phyloP scores from a whole-genome alignment of 1,140 invertebrate species.

The Telenomus remus region DNA sequence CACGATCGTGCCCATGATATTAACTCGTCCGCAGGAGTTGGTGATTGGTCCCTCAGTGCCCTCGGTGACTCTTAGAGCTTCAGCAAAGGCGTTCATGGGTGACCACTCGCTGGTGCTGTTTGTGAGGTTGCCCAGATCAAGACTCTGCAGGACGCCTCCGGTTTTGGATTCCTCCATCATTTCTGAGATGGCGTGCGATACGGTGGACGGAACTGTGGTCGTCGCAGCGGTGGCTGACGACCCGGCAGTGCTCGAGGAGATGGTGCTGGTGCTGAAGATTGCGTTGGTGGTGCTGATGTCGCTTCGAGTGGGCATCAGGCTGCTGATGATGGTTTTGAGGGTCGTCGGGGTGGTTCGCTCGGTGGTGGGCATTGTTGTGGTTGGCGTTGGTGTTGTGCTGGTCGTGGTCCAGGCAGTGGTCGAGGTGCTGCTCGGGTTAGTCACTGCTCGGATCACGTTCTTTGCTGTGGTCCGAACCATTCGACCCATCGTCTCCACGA shows the following conservation, averaged over 20 bases:
- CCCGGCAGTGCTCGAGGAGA: slow-evolving; percentile 63
- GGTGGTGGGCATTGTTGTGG: slow-evolving; percentile 47
- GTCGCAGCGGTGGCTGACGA: slow-evolving; percentile 70
- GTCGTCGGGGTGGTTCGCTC: slow-evolving; percentile 24
- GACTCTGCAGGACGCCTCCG: slow-evolving; percentile 54
- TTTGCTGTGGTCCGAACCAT: slow-evolving; percentile 68
- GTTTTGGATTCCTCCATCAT: slow-evolving; percentile 69
- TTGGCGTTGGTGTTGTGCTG: slow-evolving; percentile 38
- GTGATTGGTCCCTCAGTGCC: slow-evolving; percentile 69
- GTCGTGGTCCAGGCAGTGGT: slow-evolving; percentile 61
- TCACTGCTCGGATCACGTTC: slow-evolving; percentile 68
- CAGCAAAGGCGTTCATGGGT: slow-evolving; percentile 78
- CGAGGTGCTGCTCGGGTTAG: slow-evolving; percentile 56
- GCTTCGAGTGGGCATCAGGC: slow-evolving; percentile 25
- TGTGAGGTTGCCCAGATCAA: slow-evolving; percentile 55
- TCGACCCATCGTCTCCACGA: slow-evolving; percentile 64
- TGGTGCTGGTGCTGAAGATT: slow-evolving; percentile 43
- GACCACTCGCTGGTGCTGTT: slow-evolving; percentile 68
- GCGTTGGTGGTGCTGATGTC: slow-evolving; percentile 57
- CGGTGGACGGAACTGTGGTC: slow-evolving; percentile 69
- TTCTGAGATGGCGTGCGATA: slow-evolving; percentile 67
- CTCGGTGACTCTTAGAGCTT: slow-evolving; percentile 74
- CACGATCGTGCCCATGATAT: slow-evolving; percentile 95
- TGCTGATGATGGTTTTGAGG: slow-evolving; percentile 8
- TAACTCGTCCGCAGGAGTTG: slow-evolving; percentile 84